Evolutionary conservation across 1,140 invertebrate species (phyloP), one percentile per base, ranked within the genome.

Genomic region (Anagrus nilaparvatae): DNA sequence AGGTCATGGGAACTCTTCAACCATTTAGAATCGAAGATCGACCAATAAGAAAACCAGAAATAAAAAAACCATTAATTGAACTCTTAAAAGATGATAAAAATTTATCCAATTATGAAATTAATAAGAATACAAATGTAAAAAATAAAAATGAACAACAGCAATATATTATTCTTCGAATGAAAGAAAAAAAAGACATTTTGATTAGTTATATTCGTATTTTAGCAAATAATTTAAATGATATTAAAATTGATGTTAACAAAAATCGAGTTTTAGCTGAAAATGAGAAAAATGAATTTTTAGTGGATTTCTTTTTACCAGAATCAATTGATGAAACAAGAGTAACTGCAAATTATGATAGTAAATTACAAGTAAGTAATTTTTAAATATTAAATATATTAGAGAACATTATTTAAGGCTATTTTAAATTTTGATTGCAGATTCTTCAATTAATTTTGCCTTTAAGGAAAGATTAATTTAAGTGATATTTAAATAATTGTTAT

Each of bases 221-320:
- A 71, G 74, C 34, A 61, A 67, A 50, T 58, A 69, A 74, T 43
- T 29, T 43, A 19, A 39, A 12, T 36, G 76, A 81, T 47, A 47
- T 87, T 8, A 71, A 57, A 13, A 60, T 86, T 32, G 74, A 83
- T 54, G 53, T 87, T 35, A 78, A 81, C 2, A 77, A 82, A 51
- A 81, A 87, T 67, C 68, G 82, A 45, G 73, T 87, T 41, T 53
- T 84, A 14, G 57, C 87, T 30, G 74, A 79, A 49, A 71, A 69
- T 17, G 51, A 68, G 29, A 73, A 72, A 29, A 64, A 69, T 49
- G 68, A 70, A 25, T 75, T 76, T 51, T 52, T 77, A 13, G 63
- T 82, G 24, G 82, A 87, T 59, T 68, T 82, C 40, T 85, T 77
- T 56, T 53, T 85, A 13, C 79, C 81, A 5, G 74, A 72, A 56